Evolutionary conservation across 2,797 vertebrate genomes (phyloP).

Genomic region (Euthynnus affinis): DNA sequence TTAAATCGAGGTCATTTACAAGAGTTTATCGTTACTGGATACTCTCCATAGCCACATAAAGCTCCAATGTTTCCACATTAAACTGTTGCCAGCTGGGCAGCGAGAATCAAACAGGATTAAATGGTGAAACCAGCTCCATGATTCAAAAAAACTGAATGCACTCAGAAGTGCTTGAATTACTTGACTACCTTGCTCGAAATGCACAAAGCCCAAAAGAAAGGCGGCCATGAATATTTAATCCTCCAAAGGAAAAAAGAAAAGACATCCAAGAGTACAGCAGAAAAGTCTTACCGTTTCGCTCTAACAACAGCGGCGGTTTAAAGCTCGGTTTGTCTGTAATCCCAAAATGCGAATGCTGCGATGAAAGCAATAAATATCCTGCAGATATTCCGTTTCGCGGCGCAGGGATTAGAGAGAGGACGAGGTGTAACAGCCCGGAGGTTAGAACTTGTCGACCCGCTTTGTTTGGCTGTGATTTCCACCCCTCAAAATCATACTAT

Average conservation of each 20-base stretch:
- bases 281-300: constrained; percentile 68
- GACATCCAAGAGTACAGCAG: background rate
- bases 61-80: background rate
- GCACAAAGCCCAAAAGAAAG: too few species aligned
- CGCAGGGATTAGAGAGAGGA: background rate
- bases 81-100: background rate
- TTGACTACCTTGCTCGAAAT: background rate
- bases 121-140: too few species aligned
- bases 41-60: background rate
- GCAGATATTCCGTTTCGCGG: constrained; percentile 15
- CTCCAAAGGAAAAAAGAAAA: background rate
- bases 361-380: background rate
- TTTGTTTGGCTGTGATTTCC: background rate
- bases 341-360: background rate
- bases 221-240: background rate
- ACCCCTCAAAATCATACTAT: background rate
- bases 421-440: too few species aligned
- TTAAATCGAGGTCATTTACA: too few species aligned
- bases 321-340: constrained; percentile 23
- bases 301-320: constrained; percentile 14
- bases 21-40: too few species aligned
- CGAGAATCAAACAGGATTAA: too few species aligned
- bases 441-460: background rate
- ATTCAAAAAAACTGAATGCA: too few species aligned
- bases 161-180: too few species aligned